phyloP scores from a whole-genome alignment of 37 sponge, comb jelly and placozoan genomes.

The Cladorhizidae sp. region DNA sequence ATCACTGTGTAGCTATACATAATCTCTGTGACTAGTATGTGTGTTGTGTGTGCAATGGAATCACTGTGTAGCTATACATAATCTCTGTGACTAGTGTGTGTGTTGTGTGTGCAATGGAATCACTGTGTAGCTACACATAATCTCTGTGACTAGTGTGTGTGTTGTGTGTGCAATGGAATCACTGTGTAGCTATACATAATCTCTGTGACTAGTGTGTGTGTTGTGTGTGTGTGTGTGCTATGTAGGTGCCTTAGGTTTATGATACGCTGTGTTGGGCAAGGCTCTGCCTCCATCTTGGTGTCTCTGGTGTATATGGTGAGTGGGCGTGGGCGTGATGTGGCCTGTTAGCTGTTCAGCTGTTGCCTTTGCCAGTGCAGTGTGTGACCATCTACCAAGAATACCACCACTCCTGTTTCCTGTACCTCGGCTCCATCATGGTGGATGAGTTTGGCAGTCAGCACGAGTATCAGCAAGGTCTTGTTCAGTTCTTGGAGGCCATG shows the following conservation, averaged over 20 bases:
- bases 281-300: slow-evolving; percentile 38
- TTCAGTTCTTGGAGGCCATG: slow-evolving; percentile 53
- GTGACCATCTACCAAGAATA: slow-evolving; percentile 43
- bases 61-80: background rate
- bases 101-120: slow-evolving; percentile 17
- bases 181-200: background rate
- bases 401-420: slow-evolving; percentile 90
- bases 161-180: background rate
- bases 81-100: no score
- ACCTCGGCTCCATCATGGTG: slow-evolving; percentile 81
- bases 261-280: slow-evolving; percentile 63
- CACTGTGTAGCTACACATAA: no score
- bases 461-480: slow-evolving; percentile 45
- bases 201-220: no score
- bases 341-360: background rate
- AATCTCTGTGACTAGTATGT: no score
- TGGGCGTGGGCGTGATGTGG: background rate
- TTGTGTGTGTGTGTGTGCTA: background rate
- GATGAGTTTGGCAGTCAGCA: slow-evolving; percentile 81
- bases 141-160: background rate
- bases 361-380: slow-evolving; percentile 11
- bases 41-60: background rate
- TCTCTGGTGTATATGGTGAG: slow-evolving; percentile 72
- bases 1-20: background rate
- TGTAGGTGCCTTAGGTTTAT: slow-evolving; percentile 72